Evolutionary conservation across 2,888 invertebrate genomes (phyloP).

Genomic region (Drosophila leonis): DNA sequence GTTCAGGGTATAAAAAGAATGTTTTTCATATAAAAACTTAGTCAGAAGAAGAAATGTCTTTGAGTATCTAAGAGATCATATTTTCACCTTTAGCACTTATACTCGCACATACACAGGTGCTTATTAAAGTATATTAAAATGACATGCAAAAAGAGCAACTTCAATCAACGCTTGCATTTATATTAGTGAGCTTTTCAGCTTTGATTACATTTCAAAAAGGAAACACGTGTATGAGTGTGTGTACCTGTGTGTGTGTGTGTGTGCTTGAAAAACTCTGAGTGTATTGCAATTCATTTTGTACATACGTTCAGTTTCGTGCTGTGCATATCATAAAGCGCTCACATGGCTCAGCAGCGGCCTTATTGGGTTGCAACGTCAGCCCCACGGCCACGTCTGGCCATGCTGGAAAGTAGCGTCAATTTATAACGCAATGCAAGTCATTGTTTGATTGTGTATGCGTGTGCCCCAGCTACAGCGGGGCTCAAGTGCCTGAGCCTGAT

Average conservation of each 20-base stretch:
- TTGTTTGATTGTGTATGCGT: conserved; percentile 64
- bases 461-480: conserved; percentile 33
- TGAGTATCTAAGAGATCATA: neutral
- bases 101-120: neutral
- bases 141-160: neutral
- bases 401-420: conserved; percentile 49
- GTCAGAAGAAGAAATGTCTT: too few species aligned
- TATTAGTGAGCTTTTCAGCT: neutral
- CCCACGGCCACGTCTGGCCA: neutral
- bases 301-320: conserved; percentile 37
- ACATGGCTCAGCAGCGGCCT: conserved; percentile 12
- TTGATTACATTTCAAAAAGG: conserved; percentile 1
- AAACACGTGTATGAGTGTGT: neutral
- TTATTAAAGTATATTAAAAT: conserved; percentile 2
- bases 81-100: neutral
- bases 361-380: neutral
- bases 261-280: conserved; percentile 5
- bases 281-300: conserved; percentile 27
- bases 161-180: neutral
- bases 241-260: neutral
- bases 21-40: too few species aligned
- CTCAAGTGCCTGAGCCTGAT: conserved; percentile 61
- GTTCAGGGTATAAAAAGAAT: too few species aligned
- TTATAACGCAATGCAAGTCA: conserved; percentile 68
- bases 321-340: conserved; percentile 47